These are phyloP conservation scores for Atethmia centrago DNA, from an alignment of 2,888 invertebrate genomes.

Conservation along the genomic window DNA sequence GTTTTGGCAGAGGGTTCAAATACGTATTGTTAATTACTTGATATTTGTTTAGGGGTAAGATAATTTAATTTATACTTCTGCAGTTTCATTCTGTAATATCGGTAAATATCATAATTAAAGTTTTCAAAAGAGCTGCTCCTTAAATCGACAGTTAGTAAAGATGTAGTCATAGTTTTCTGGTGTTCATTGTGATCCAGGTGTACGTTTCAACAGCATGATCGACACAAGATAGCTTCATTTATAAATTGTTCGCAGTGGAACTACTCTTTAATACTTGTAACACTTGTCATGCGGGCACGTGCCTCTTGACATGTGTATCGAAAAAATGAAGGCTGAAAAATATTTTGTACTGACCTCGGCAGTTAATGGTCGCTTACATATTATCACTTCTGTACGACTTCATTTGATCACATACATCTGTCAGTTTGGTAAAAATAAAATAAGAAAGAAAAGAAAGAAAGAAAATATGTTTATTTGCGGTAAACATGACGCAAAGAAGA, in stretches of 20 bases:
- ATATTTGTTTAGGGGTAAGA: neutral
- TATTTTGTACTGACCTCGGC: slow-evolving; percentile 36
- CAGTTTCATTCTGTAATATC: neutral
- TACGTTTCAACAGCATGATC: neutral
- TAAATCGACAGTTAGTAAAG: neutral
- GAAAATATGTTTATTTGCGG: too few species aligned
- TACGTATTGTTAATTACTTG: neutral
- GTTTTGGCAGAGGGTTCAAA: too few species aligned
- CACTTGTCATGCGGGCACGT: neutral
- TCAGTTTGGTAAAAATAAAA: neutral
- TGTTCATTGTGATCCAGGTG: neutral
- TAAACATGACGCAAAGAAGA: too few species aligned
- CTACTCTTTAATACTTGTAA: slow-evolving; percentile 11
- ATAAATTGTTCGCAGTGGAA: neutral
- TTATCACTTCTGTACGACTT: slow-evolving; percentile 24
- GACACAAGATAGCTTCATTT: neutral
- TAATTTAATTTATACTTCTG: neutral
- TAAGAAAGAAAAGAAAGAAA: too few species aligned
- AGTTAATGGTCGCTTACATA: slow-evolving; percentile 23
- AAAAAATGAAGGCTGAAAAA: slow-evolving; percentile 28
- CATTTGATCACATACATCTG: neutral
- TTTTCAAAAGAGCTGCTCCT: neutral
- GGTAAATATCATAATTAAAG: neutral
- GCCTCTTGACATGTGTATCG: slow-evolving; percentile 15
- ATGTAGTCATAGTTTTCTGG: neutral